These are phyloP conservation scores for Scophthalmus maximus DNA, from an alignment of 2,113 vertebrate genomes.

Conservation along the genomic window DNA sequence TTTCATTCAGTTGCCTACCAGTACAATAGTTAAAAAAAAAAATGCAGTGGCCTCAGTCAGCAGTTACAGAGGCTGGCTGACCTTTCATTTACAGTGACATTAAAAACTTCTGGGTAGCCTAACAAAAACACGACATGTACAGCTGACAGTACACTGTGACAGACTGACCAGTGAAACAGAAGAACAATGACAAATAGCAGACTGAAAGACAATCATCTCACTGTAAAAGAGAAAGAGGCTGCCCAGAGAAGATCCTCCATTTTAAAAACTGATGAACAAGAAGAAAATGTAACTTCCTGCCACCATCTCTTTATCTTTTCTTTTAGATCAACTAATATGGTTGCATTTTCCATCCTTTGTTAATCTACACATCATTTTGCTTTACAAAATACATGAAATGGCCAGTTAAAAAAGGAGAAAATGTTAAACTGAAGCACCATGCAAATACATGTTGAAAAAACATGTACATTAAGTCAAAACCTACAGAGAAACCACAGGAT, in stretches of 20 bases:
- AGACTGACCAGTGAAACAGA: neutral
- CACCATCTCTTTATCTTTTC: neutral
- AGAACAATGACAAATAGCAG: neutral
- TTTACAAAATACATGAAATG: neutral
- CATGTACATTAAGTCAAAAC: neutral
- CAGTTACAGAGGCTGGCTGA: neutral
- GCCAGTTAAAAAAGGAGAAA: neutral
- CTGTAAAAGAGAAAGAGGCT: neutral
- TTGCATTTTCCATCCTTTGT: no score
- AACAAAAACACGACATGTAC: accelerated
- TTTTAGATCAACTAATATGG: no score
- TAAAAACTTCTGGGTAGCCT: neutral
- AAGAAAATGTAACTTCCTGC: neutral
- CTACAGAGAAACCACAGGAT: constrained; percentile 45
- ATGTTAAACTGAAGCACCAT: neutral
- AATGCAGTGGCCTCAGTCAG: no score
- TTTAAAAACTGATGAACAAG: neutral
- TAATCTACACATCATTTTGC: no score
- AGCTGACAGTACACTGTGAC: neutral
- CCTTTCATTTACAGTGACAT: neutral
- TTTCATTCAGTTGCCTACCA: no score
- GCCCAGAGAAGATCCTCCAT: neutral
- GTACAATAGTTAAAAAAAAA: neutral
- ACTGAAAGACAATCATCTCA: neutral
- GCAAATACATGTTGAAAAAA: neutral